Evolutionary conservation across 2,888 invertebrate species (phyloP), one percentile per base, ranked within the genome.

Genomic region (Phasia obesa): DNA sequence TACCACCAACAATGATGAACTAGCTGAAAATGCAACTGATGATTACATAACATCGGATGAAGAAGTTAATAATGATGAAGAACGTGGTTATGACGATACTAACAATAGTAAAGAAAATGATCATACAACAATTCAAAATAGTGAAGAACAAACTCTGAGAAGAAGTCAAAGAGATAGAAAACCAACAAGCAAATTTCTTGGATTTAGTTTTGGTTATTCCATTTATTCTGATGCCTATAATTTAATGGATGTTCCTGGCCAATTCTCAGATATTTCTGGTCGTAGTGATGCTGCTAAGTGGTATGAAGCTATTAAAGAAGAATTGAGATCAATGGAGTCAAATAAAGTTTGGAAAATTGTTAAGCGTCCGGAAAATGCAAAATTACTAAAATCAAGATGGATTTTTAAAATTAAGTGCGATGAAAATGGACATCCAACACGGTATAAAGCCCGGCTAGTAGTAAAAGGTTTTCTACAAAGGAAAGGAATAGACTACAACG

Each of bases 51-150:
- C 17, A 25, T 53, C 25, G 11, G 53, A 25, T 64, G 27, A 47
- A 27, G 62, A 19, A 25, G 13, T 25, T 44, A 44, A n/a, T 5
- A 19, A 62, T 7, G 47, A 27, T 31, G 27, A 31, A 23, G 6
- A 31, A 11, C 13, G 2, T 6, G 2, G 15, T 17, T 7, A 6
- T 47, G 6, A 47, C n/a, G 11, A 38, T 38, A 38, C 4, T 42
- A 13, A n/a, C 38, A n/a, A 42, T 47, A 47, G 17, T 7, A 19
- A 47, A 47, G 31, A 27, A 17, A 19, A 27, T 35, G 87, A 88
- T 13, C 9, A 38, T 53, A 17, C 15, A 15, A 38, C 5, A 13
- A 42, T 13, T 17, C 13, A 67, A 13, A 25, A 5, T 17, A 19
- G 23, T n/a, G 5, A 21, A 53, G 3, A 2, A 3, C 5, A 38